phyloP scores from a whole-genome alignment of 2,113 vertebrate genomes.

The Sander lucioperca region DNA sequence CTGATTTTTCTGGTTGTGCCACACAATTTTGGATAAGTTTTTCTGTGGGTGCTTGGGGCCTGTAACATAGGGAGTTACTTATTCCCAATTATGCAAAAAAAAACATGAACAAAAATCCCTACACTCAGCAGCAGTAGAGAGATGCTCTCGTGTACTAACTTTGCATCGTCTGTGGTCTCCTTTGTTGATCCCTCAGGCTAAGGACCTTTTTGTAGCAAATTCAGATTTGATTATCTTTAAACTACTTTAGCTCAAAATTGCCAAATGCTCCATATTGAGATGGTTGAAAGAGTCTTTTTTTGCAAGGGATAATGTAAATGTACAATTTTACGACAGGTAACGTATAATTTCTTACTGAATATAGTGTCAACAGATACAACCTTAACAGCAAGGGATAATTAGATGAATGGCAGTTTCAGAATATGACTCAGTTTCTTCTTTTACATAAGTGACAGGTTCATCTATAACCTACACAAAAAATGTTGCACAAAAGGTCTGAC shows the following conservation, averaged over 20 bases:
- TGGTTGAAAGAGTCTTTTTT: not conserved
- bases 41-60: constrained; percentile 21
- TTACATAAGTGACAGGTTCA: not conserved
- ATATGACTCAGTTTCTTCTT: constrained; percentile 8
- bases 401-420: not conserved
- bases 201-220: constrained; percentile 1
- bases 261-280: constrained; percentile 1
- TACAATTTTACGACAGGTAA: not conserved
- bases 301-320: not conserved
- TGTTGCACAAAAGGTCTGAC: not conserved
- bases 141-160: constrained; percentile 37
- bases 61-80: constrained; percentile 38
- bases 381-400: not conserved
- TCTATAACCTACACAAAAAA: not conserved
- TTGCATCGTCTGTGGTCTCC: constrained; percentile 27
- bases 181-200: constrained; percentile 34
- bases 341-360: not conserved
- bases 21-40: constrained; percentile 5
- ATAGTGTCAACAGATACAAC: not conserved
- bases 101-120: not conserved
- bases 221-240: constrained; percentile 17
- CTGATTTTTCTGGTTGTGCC: constrained; percentile 17
- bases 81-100: constrained; percentile 27
- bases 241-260: not conserved
- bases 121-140: constrained; percentile 3